Evolutionary conservation across 2,888 invertebrate genomes (phyloP).

Genomic region (Lasioglossum lativentre): DNA sequence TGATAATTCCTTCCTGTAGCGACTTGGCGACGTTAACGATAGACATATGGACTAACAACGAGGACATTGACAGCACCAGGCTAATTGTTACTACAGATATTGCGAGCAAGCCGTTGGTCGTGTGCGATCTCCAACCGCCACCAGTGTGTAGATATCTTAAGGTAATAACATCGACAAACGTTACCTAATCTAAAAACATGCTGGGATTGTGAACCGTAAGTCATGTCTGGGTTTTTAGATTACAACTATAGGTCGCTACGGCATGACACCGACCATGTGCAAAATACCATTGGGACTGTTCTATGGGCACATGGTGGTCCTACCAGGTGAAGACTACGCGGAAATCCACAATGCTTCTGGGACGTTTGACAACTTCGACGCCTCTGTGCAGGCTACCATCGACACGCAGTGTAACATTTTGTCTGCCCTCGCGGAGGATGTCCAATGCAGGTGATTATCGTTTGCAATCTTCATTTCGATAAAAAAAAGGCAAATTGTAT

Average conservation of each 20-base stretch:
- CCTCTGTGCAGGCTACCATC: conserved; percentile 80
- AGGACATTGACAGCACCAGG: conserved; percentile 94
- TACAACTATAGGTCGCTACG: conserved; percentile 95
- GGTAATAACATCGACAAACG: conserved; percentile 85
- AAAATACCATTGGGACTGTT: conserved; percentile 97
- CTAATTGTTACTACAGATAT: conserved; percentile 95
- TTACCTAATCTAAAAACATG: neutral
- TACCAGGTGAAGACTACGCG: conserved; percentile 86
- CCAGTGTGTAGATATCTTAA: conserved; percentile 95
- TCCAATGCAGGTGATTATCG: conserved; percentile 88
- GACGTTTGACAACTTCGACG: conserved; percentile 77
- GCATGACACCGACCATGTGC: conserved; percentile 95
- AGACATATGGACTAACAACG: conserved; percentile 95
- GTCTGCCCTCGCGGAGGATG: conserved; percentile 91
- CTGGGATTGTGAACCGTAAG: neutral
- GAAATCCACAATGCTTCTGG: conserved; percentile 79
- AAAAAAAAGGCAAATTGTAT: neutral
- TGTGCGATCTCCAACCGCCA: conserved; percentile 95
- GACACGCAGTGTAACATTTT: conserved; percentile 88
- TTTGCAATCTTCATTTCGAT: conserved; percentile 18
- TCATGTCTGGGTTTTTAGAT: conserved; percentile 86
- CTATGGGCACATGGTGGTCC: conserved; percentile 94
- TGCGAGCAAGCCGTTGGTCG: conserved; percentile 92
- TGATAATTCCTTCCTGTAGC: conserved; percentile 92
- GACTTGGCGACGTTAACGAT: conserved; percentile 94